A percentile compares a stretch with the other conserved stretches of the same genome.
phyloP scores from a whole-genome alignment of 2,888 invertebrate species.

The Drosophila colorata region DNA sequence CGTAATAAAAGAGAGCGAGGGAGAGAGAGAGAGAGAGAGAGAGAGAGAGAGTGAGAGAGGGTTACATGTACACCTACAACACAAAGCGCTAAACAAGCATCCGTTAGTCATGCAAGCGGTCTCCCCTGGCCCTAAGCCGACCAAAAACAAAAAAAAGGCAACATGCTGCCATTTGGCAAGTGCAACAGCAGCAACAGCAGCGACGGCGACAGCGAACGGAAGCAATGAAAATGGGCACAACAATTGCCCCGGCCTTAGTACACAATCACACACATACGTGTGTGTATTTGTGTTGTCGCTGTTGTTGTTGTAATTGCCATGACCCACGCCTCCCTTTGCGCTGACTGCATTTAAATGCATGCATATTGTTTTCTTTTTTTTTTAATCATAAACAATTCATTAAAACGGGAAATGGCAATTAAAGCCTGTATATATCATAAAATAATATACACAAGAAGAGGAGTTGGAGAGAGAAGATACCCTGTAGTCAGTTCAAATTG shows the following conservation, averaged over 20 bases:
- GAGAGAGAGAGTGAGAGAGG: not conserved
- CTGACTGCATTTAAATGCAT: slow-evolving; percentile 33
- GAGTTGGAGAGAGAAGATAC: not conserved
- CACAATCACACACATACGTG: slow-evolving; percentile 2
- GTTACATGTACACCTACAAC: slow-evolving; percentile 36
- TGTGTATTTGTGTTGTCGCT: slow-evolving; percentile 38
- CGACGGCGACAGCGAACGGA: slow-evolving; percentile 59
- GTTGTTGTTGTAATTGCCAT: slow-evolving; percentile 60
- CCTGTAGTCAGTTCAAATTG: not conserved
- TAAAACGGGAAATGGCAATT: slow-evolving; percentile 80
- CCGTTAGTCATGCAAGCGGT: slow-evolving; percentile 75
- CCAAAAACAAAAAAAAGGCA: slow-evolving; percentile 38
- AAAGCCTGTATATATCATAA: slow-evolving; percentile 51
- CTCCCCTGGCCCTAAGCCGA: slow-evolving; percentile 19
- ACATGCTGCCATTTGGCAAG: slow-evolving; percentile 60
- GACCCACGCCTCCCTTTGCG: slow-evolving; percentile 59
- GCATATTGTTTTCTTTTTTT: slow-evolving; percentile 13
- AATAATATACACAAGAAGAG: slow-evolving; percentile 49
- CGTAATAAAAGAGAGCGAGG: not conserved
- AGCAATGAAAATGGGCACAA: slow-evolving; percentile 71
- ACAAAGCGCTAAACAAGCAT: slow-evolving; percentile 72
- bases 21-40: not conserved
- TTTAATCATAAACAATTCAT: slow-evolving; percentile 74
- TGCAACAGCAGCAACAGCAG: slow-evolving; percentile 54
- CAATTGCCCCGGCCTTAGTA: slow-evolving; percentile 47